Conservation (phyloP, 2,113 vertebrate species). For the Tyto alba region DNA sequence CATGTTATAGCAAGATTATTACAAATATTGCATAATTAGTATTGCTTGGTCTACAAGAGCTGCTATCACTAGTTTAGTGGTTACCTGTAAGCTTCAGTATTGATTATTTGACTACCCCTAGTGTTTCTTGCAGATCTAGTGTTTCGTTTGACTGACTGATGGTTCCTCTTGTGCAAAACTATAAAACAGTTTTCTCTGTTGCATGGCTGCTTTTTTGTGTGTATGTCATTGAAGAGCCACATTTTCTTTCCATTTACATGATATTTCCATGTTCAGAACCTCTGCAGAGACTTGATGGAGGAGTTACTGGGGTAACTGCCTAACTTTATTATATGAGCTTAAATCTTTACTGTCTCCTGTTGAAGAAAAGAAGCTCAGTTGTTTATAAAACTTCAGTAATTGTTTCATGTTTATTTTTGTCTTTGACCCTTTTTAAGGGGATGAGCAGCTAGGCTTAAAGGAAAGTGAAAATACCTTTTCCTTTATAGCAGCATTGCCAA, state of each 20-base stretch:
- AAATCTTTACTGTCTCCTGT: background rate
- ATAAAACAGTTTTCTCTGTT: background rate
- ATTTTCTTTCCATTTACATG: background rate
- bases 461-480: background rate
- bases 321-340: background rate
- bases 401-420: background rate
- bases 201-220: background rate
- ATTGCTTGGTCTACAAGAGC: background rate
- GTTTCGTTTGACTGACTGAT: background rate
- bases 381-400: background rate
- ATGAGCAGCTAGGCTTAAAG: background rate
- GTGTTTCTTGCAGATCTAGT: background rate
- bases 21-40: background rate
- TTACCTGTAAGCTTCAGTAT: background rate
- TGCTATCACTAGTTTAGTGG: background rate
- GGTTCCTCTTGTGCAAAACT: background rate
- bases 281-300: background rate
- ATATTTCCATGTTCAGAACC: background rate
- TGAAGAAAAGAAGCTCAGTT: background rate
- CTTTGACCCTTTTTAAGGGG: background rate
- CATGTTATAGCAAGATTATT: background rate
- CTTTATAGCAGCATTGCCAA: background rate
- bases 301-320: background rate
- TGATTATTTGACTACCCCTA: background rate
- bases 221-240: background rate